phyloP scores from a whole-genome alignment of 1,140 invertebrate genomes.

The Scaptomyza hsui region DNA sequence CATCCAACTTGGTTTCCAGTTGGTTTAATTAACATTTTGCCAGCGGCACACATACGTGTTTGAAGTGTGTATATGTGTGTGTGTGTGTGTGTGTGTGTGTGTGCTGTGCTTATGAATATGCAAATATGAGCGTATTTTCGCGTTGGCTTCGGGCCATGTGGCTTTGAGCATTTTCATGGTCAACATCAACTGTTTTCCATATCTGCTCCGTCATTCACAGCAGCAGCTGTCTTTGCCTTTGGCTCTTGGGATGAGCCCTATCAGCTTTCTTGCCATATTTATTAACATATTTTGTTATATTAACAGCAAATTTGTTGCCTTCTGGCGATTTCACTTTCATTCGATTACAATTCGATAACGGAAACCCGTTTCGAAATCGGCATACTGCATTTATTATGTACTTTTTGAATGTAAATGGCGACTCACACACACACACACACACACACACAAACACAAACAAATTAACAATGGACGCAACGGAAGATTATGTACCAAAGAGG shows the following conservation, averaged over 20 bases:
- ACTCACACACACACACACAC: constrained; percentile 45
- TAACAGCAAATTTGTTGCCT: constrained; percentile 38
- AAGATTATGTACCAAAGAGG: background rate
- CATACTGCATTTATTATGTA: constrained; percentile 70
- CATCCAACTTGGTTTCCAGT: constrained; percentile 47
- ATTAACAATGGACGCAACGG: constrained; percentile 7
- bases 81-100: constrained; percentile 19
- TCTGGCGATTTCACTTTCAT: constrained; percentile 75
- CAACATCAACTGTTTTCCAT: constrained; percentile 56
- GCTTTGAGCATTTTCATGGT: constrained; percentile 65
- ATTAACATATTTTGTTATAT: constrained; percentile 23
- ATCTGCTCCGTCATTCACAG: constrained; percentile 13
- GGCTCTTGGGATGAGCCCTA: no score
- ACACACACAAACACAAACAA: constrained; percentile 44
- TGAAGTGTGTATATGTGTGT: constrained; percentile 19
- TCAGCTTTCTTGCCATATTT: constrained; percentile 4
- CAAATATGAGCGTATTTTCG: constrained; percentile 55
- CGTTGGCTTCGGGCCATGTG: constrained; percentile 28
- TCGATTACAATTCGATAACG: no score
- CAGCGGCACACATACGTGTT: constrained; percentile 33
- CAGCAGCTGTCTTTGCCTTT: constrained; percentile 9
- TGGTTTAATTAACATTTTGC: constrained; percentile 67
- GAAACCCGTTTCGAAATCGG: constrained; percentile 57
- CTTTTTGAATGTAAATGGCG: constrained; percentile 39
- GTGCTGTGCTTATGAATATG: constrained; percentile 67